Percentiles rank a stretch among this genome's conserved stretches.
phyloP scores from a whole-genome alignment of 2,113 vertebrate genomes.

The Colaptes auratus region DNA sequence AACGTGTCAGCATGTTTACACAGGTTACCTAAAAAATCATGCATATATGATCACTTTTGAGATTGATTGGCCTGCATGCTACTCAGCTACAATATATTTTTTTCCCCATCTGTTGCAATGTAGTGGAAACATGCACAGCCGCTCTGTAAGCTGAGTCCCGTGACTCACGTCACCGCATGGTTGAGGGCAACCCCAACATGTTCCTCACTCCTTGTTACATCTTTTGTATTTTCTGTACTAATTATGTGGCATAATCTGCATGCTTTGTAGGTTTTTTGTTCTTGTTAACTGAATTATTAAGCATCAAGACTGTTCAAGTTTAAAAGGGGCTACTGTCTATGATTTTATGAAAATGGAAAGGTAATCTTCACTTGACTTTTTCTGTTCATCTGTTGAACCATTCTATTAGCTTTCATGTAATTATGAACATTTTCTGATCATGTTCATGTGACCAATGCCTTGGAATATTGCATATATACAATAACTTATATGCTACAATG shows the following conservation, averaged over 20 bases:
- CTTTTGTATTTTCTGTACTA: conserved; percentile 45
- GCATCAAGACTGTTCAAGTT: not conserved
- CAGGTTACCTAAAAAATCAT: conserved; percentile 80
- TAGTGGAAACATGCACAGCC: conserved; percentile 45
- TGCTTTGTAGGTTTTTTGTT: conserved; percentile 53
- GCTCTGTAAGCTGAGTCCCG: conserved; percentile 51
- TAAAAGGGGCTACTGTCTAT: not conserved
- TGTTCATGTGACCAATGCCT: not conserved
- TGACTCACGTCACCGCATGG: conserved; percentile 70
- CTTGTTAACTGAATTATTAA: conserved; percentile 35
- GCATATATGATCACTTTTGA: conserved; percentile 69
- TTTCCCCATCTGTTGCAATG: conserved; percentile 73
- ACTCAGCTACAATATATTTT: conserved; percentile 67
- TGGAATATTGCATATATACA: not conserved
- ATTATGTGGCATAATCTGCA: conserved; percentile 66
- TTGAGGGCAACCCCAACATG: conserved; percentile 34
- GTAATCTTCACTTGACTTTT: not conserved
- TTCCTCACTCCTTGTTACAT: conserved; percentile 40
- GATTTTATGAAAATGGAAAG: not conserved
- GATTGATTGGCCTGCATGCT: conserved; percentile 79
- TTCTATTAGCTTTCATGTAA: not conserved
- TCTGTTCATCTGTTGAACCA: conserved; percentile 6
- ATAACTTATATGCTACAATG: not conserved
- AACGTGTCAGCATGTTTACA: conserved; percentile 74
- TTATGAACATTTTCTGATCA: conserved; percentile 4